Base-by-base conservation (phyloP, 2,888 invertebrate species). In the Drepanosiphum platanoidis region DNA sequence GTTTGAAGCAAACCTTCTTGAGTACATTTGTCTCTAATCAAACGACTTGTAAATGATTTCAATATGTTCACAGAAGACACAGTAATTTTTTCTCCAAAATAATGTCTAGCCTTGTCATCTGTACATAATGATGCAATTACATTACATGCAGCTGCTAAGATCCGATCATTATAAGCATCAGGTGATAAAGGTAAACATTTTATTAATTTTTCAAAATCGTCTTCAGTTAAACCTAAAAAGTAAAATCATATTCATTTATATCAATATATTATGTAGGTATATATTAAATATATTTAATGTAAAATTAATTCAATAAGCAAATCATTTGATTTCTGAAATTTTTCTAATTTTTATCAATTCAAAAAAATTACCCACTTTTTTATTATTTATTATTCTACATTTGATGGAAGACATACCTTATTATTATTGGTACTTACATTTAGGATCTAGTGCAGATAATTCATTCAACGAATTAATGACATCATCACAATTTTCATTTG, bases 1-100 rank as follows among this genome's bases (percentile, higher is more conserved):
- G 64, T 27, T n/a, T 84, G 83, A 68, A 68, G 34, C 27, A 84
- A 77, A 84, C 83, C 75, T 66, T 84, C 68, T 77, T 75, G 42
- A 58, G 8, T 22, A 61, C 1, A 39, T 61, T 58, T 70, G 1
- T 81, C 58, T 32, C 58, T 61, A 58, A 39, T 30, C 4, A 7
- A 46, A 46, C 9, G 36, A 46, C 27, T 84, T 30, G n/a, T 30
- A 39, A 75, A 22, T 52, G 52, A 68, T 68, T 84, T 84, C 30
- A 75, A 84, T 52, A 74, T 81, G 39, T 71, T 81, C 3, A 71
- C 58, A 58, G 30, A 71, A 58, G 39, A 39, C 36, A 58, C 22
- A 4, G 27, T 81, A 30, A 77, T 74, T 75, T 66, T 27, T 74
- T 75, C 52, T 27, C 83, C 83, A 52, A 84, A 77, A 84, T 52